Evolutionary conservation across 1,140 invertebrate species (phyloP), one percentile per base, ranked within the genome.

Genomic region (Drosophila pachea): DNA sequence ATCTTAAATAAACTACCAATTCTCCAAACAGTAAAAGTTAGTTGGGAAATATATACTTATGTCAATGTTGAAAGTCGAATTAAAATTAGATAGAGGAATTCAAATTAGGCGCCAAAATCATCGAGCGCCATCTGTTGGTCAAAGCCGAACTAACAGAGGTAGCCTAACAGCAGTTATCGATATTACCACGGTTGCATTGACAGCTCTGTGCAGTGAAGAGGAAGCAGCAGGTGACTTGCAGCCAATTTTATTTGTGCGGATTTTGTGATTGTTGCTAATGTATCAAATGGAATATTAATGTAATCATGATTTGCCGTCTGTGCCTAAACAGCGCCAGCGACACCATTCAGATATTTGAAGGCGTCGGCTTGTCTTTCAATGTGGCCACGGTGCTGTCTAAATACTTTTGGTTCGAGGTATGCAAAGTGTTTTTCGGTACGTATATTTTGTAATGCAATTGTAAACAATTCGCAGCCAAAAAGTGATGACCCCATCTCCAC

Each of bases 1-100:
- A 81, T 81, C 79, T 87, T 86, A 84, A 88, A 88, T 83, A 88
- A 86, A 88, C 88, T 81, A 88, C 69, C 72, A 86, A 83, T 68
- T 83, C 79, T 83, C 67, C 73, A 67, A 74, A 79, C 40, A 71
- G 42, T 45, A 60, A 42, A 38, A 35, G 4, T 7, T 36, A 33
- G n/a, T 6, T 56, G 9, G 8, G 33, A 22, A 48, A 35, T n/a
- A 6, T 8, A 2, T 32, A 22, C 45, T 47, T 5, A 16, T 4
- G 5, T 14, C 0, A 33, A 52, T 29, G 22, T 22, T 49, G n/a
- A 33, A 49, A 5, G 16, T 45, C 16, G 42, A 16, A 7, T 16
- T 45, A 3, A 16, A 48, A 11, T n/a, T 48, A 11, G n/a, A 5
- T 5, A 36, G 47, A 7, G 31, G 0, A 7, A 47, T 52, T 60